These are phyloP conservation scores for Diachasma alloeum DNA, from an alignment of 1,140 invertebrate genomes.

Conservation along the genomic window DNA sequence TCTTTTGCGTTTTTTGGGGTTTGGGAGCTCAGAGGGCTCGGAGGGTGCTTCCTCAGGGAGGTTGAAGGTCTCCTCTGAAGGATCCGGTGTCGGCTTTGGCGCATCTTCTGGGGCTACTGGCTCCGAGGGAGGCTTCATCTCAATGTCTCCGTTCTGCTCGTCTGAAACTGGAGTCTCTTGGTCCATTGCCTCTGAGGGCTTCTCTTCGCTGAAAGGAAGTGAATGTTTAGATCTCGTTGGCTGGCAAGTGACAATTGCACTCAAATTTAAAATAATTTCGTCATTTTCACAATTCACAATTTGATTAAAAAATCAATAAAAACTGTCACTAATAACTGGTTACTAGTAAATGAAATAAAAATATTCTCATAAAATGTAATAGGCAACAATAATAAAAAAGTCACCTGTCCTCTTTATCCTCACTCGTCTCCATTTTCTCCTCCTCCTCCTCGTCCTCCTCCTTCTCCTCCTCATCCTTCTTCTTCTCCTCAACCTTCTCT, in stretches of 20 bases:
- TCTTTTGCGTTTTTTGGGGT: not conserved
- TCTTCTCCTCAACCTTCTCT: constrained; percentile 29
- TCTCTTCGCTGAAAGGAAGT: not conserved
- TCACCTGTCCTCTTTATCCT: not conserved
- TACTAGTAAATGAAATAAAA: too few relatives aligned
- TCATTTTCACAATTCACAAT: too few relatives aligned
- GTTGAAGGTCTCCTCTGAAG: not conserved
- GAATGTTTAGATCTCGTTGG: too few relatives aligned
- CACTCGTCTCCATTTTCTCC: not conserved
- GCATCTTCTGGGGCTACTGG: not conserved
- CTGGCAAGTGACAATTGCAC: too few relatives aligned
- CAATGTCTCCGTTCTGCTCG: constrained; percentile 43
- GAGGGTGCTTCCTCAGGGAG: not conserved
- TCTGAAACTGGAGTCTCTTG: constrained; percentile 21
- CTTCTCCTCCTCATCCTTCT: constrained; percentile 38
- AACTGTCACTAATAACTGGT: too few relatives aligned
- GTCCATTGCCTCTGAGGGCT: not conserved
- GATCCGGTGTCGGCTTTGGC: not conserved
- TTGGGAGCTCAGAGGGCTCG: not conserved
- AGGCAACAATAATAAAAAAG: not conserved
- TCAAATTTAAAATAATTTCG: too few relatives aligned
- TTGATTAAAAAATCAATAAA: too few relatives aligned
- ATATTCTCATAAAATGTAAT: too few relatives aligned
- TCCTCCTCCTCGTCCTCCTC: constrained; percentile 22
- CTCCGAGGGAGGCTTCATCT: constrained; percentile 47